Conservation (phyloP, 2,797 vertebrate genomes). For the Pelobates cultripes region DNA sequence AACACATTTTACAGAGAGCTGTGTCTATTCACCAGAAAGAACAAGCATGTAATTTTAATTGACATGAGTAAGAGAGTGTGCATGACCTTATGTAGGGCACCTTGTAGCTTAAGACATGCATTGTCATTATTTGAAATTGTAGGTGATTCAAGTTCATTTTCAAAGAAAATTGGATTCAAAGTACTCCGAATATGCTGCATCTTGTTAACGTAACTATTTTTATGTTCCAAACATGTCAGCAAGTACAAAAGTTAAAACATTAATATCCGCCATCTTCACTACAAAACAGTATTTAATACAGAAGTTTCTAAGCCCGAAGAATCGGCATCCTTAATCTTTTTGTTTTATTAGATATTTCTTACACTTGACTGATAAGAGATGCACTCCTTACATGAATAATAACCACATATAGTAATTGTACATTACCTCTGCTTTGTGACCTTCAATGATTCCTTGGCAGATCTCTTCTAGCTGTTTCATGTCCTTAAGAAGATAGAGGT, state of each 20-base stretch:
- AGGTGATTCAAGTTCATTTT: not conserved
- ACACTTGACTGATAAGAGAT: too few species aligned
- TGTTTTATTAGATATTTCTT: too few species aligned
- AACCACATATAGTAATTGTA: not conserved
- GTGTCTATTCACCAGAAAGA: not conserved
- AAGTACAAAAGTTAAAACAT: too few species aligned
- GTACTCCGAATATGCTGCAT: not conserved
- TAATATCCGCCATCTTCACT: too few species aligned
- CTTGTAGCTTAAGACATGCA: not conserved
- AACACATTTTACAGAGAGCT: too few species aligned
- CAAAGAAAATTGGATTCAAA: not conserved
- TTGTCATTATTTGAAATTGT: not conserved
- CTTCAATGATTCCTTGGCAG: conserved; percentile 83
- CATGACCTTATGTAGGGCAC: not conserved
- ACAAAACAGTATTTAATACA: too few species aligned
- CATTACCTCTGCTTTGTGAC: conserved; percentile 82
- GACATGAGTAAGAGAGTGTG: not conserved
- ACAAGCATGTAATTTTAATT: not conserved
- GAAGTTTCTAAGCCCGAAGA: too few species aligned
- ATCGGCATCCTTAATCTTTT: too few species aligned
- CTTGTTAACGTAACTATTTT: too few species aligned
- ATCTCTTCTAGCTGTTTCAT: conserved; percentile 76
- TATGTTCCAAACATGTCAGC: too few species aligned
- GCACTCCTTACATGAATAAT: not conserved
- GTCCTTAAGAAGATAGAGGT: conserved; percentile 82